Percentiles rank a stretch among this genome's conserved stretches.
phyloP scores from a whole-genome alignment of 2,888 invertebrate genomes.

The Saturnia japonica region DNA sequence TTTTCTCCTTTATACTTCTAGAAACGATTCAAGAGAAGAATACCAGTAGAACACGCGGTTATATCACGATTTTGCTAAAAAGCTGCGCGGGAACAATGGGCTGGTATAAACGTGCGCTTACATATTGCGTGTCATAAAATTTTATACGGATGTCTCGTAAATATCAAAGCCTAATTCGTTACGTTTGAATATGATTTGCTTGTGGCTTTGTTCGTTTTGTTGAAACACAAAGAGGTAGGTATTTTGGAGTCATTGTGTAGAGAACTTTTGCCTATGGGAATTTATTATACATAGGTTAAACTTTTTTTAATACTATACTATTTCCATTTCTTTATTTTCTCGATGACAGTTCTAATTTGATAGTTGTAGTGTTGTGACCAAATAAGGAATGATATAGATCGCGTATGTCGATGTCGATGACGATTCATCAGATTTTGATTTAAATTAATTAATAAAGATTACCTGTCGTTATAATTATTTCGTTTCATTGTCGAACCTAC shows the following conservation, averaged over 20 bases:
- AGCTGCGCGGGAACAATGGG: background rate
- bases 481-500: no score
- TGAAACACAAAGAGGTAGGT: conserved; percentile 36
- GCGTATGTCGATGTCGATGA: no score
- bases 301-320: no score
- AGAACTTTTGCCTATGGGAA: background rate
- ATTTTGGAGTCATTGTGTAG: background rate
- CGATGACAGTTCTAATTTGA: no score
- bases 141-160: conserved; percentile 53
- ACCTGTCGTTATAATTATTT: no score
- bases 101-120: background rate
- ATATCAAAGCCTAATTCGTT: conserved; percentile 51
- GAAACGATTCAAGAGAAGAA: background rate
- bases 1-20: background rate
- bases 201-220: conserved; percentile 53
- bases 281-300: background rate
- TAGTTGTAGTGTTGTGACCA: no score
- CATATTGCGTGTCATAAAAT: conserved; percentile 48
- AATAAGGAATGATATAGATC: no score
- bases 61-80: background rate
- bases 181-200: conserved; percentile 27
- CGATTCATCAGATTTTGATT: no score
- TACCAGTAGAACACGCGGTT: background rate
- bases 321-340: no score
- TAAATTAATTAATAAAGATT: no score